Evolutionary conservation across 2,888 invertebrate genomes (phyloP), one percentile per base, ranked within the genome.

Genomic region (Hartigia nigra): DNA sequence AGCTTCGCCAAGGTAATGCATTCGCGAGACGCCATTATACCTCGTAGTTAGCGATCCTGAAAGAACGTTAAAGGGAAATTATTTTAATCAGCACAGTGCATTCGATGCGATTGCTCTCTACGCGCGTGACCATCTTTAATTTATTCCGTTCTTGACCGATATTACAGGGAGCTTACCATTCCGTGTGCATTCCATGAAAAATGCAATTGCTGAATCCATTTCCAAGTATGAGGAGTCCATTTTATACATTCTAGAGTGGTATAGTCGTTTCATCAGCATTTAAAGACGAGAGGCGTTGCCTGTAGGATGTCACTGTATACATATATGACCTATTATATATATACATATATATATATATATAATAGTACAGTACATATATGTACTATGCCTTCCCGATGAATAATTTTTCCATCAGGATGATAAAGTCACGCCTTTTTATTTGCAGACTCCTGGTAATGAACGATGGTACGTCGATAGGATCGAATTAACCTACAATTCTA

Each of bases 391-490:
- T 23, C 1, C 23, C 14, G 1, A 14, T 5, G 5, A 39, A 39
- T 5, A 4, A 9, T 55, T 23, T 34, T 34, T 34, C 34, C 4
- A 34, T 34, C 34, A 34, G 34, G 34, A 34, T 4, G 34, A 34
- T 34, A 34, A 23, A 55, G 55, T 55, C 55, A 55, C 2, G 23
- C 23, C 14, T 23, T 23, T 55, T 55, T 55, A 55, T 80, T 92
- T 93, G 55, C 90, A 97, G 97, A 97, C 97, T 1, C 96, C 96
- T 36, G 97, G 97, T 5, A 97, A 97, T 11, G 97, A 97, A 88
- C 94, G 96, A 84, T 98, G 98, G 98, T 97, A 96, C 90, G 95
- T 97, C 1, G 95, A 95, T 84, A 95, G 94, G 85, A 94, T 98
- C 82, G 95, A 95, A 86, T 92, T 98, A 79, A 94, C 94, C 4